Conservation (phyloP, 1,140 invertebrate species). For the Drosophila repleta region DNA sequence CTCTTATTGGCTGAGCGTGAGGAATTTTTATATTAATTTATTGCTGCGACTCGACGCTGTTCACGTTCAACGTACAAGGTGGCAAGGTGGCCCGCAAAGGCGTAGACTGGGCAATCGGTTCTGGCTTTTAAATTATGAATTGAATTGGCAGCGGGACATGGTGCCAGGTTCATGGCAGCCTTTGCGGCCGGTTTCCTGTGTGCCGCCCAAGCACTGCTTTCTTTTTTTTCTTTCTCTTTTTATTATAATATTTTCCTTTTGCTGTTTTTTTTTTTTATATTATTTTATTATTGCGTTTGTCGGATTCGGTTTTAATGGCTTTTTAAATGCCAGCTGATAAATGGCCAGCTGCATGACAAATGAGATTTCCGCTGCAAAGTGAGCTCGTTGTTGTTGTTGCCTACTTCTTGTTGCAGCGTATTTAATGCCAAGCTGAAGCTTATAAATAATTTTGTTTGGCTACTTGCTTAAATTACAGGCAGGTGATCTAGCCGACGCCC, state of each 20-base stretch:
- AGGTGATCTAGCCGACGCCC: neutral
- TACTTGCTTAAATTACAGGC: slow-evolving; percentile 19
- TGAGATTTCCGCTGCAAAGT: slow-evolving; percentile 73
- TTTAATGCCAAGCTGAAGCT: slow-evolving; percentile 48
- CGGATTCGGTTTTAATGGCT: slow-evolving; percentile 80
- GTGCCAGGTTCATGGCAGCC: slow-evolving; percentile 43
- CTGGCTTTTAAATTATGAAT: slow-evolving; percentile 78
- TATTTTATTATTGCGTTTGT: slow-evolving; percentile 48
- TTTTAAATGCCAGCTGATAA: slow-evolving; percentile 82
- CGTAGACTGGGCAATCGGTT: slow-evolving; percentile 43
- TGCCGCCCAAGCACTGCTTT: neutral
- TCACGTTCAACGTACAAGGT: neutral
- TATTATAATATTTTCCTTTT: slow-evolving; percentile 10
- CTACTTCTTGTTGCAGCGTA: slow-evolving; percentile 15
- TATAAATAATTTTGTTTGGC: slow-evolving; percentile 61
- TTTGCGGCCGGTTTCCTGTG: slow-evolving; percentile 49
- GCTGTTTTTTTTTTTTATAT: slow-evolving; percentile 45
- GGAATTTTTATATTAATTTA: slow-evolving; percentile 83
- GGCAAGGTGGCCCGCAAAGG: neutral
- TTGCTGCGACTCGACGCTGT: slow-evolving; percentile 55
- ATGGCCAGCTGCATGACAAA: slow-evolving; percentile 80
- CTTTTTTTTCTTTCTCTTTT: slow-evolving; percentile 1
- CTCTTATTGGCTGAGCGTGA: slow-evolving; percentile 80
- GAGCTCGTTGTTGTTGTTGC: slow-evolving; percentile 34
- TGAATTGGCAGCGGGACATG: slow-evolving; percentile 57